phyloP scores from a whole-genome alignment of 2,113 vertebrate genomes.

The Vidua chalybeata region DNA sequence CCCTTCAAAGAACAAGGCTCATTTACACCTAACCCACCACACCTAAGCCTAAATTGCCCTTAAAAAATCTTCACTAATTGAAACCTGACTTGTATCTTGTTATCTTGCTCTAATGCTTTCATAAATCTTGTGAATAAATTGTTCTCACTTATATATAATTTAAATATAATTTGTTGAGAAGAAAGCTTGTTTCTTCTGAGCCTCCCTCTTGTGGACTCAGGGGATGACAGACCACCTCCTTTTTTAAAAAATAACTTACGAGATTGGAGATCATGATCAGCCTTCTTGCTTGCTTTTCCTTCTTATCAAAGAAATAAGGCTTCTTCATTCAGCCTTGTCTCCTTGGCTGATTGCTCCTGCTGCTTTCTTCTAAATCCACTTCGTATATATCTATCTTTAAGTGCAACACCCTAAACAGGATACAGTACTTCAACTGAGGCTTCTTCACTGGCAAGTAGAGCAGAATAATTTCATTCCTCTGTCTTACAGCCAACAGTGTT shows the following conservation, averaged over 20 bases:
- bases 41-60: not conserved
- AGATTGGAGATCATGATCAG: not conserved
- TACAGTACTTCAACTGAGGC: not conserved
- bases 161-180: not conserved
- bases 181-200: not conserved
- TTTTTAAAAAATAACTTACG: not conserved
- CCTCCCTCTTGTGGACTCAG: not conserved
- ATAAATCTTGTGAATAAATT: not conserved
- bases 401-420: not conserved
- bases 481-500: not conserved
- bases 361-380: not conserved
- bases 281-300: not conserved
- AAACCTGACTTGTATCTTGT: not conserved
- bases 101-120: not conserved
- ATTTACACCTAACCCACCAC: not conserved
- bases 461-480: slow-evolving; percentile 51
- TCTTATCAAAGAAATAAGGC: not conserved
- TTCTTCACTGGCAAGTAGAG: slow-evolving; percentile 40
- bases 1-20: not conserved
- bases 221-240: not conserved
- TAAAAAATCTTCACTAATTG: not conserved
- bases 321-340: not conserved
- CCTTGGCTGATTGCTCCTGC: not conserved
- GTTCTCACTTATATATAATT: not conserved
- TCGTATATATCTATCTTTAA: not conserved